Percentiles rank a stretch among this genome's conserved stretches.
Evolutionary conservation across 2,797 vertebrate genomes (phyloP).

Genomic region (Aulostomus chinensis): DNA sequence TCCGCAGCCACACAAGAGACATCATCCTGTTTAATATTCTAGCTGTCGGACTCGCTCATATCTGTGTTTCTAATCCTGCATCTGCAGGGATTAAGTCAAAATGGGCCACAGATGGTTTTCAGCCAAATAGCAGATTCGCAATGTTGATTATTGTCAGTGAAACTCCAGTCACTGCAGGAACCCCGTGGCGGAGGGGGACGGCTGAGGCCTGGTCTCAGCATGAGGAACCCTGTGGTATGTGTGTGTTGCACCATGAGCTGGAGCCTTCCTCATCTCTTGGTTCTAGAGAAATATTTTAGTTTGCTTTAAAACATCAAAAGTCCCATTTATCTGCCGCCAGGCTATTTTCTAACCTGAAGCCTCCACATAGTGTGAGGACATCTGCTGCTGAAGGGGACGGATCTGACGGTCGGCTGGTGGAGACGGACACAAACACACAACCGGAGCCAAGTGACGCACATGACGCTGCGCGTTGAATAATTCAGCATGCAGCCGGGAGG

Average conservation of each 20-base stretch:
- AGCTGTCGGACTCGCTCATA: slow-evolving; percentile 17
- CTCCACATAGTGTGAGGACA: slow-evolving; percentile 33
- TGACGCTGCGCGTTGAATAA: slow-evolving; percentile 66
- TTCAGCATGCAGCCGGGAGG: slow-evolving; percentile 54
- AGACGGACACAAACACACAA: slow-evolving; percentile 23
- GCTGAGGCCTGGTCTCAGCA: too few species aligned
- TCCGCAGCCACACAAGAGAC: slow-evolving; percentile 30
- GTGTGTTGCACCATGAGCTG: too few species aligned
- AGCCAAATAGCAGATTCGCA: slow-evolving; percentile 23
- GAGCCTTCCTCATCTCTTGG: too few species aligned
- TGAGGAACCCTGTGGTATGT: too few species aligned
- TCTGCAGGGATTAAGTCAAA: slow-evolving; percentile 29
- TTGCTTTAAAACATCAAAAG: too few species aligned
- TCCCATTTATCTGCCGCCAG: slow-evolving; percentile 28
- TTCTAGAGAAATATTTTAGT: too few species aligned
- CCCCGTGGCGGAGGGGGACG: too few species aligned
- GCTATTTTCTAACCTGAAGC: slow-evolving; percentile 57
- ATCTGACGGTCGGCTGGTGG: slow-evolving; percentile 49
- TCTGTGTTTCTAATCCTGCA: slow-evolving; percentile 21
- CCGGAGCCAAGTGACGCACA: slow-evolving; percentile 49
- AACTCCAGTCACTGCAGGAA: too few species aligned
- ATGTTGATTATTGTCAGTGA: neutral
- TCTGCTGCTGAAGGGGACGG: slow-evolving; percentile 17
- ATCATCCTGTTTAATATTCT: slow-evolving; percentile 39
- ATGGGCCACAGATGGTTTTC: slow-evolving; percentile 11